Evolutionary conservation across 1,140 invertebrate species (phyloP), one percentile per base, ranked within the genome.

Genomic region (Drosophila albomicans): DNA sequence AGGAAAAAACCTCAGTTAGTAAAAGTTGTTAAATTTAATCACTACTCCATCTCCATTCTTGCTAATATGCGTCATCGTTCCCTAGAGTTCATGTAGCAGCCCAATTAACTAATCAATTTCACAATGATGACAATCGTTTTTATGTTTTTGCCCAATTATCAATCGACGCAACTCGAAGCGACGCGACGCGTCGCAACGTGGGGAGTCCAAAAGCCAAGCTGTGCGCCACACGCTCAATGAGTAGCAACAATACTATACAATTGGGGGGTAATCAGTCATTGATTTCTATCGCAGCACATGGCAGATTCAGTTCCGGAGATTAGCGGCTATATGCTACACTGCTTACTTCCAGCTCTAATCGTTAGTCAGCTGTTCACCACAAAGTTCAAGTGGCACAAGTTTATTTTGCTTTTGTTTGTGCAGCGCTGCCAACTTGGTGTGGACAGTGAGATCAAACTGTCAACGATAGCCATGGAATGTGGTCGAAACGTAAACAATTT

Each of bases 301-400:
- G 30, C 35, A 20, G 46, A 28, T 59, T 75, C 46, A 62, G 64
- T 75, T 70, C 46, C 64, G 54, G 49, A 65, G 77, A 72, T 69
- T 66, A 72, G 28, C 43, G n/a, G 38, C 4, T 25, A 41, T 35
- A 38, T 38, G 35, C 8, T 8, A 3, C 7, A 38, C 20, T 25
- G 20, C 20, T 25, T 25, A 48, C 58, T 56, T 56, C 49, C 65
- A 64, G 30, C 35, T 41, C 64, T 59, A 48, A 62, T 56, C 71
- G 49, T 30, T 74, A 67, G 78, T 86, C 81, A 85, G 65, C 70
- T 45, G 78, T 72, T 78, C 58, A 45, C 68, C 46, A 56, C 82
- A 72, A 82, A 76, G 82, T 87, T 86, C 82, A 86, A 86, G 79
- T 86, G 75, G 65, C 13, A 25, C 30, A 30, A 38, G 15, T 15